Conservation (phyloP, 2,888 invertebrate species). For the Pseudococcus jackbeardsleyi region DNA sequence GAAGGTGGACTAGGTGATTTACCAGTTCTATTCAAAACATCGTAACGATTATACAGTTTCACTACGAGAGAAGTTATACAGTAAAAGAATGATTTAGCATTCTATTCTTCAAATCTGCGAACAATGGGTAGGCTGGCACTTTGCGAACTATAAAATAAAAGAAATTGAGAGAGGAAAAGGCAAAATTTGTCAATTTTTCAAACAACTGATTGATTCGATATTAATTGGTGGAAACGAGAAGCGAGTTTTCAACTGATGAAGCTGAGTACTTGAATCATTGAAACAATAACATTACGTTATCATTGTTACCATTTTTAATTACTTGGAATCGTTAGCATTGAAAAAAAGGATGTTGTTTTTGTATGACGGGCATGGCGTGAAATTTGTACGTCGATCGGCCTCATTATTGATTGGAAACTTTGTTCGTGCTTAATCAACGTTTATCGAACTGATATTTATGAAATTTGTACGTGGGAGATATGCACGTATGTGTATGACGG, state of each 20-base stretch:
- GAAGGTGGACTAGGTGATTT: neutral
- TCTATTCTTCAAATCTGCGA: neutral
- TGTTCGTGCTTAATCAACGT: constrained; percentile 30
- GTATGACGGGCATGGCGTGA: neutral
- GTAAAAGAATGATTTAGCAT: neutral
- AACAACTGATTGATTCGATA: neutral
- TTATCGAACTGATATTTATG: neutral
- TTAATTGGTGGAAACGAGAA: neutral
- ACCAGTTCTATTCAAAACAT: neutral
- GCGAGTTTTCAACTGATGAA: neutral
- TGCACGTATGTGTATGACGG: neutral
- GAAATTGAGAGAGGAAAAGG: too few species aligned
- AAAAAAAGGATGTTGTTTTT: constrained; percentile 1
- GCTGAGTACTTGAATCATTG: neutral
- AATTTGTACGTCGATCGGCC: constrained; percentile 19
- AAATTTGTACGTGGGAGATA: neutral
- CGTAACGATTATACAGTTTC: neutral
- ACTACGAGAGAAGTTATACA: neutral
- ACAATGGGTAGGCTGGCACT: too few species aligned
- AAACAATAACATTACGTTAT: neutral
- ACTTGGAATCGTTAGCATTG: constrained; percentile 7
- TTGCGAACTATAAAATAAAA: too few species aligned
- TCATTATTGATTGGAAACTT: constrained; percentile 45
- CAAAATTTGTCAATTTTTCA: too few species aligned
- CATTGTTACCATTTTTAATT: neutral